Conservation (phyloP, 2,797 vertebrate species). For the Nyctalus aviator region DNA sequence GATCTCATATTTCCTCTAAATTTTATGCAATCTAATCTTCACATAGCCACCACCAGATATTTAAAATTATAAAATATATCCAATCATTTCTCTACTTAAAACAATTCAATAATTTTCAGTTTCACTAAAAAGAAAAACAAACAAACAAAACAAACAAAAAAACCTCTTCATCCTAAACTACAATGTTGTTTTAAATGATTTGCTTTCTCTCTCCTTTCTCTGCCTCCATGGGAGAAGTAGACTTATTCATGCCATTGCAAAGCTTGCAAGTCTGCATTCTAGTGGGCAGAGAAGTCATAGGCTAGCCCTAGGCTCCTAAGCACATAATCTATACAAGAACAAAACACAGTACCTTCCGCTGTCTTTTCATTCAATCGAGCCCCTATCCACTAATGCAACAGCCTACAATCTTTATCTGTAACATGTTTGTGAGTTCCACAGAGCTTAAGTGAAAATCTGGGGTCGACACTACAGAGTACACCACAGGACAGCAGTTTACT, state of each 20-base stretch:
- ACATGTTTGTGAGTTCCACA: not conserved
- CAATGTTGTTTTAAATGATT: not conserved
- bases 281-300: not conserved
- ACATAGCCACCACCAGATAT: not conserved
- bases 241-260: not conserved
- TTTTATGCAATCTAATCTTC: not conserved
- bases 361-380: not conserved
- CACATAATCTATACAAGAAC: not conserved
- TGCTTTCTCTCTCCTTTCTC: not conserved
- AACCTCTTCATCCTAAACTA: not conserved
- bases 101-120: not conserved
- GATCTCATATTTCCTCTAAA: not conserved
- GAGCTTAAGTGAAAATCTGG: not conserved
- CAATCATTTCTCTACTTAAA: not conserved
- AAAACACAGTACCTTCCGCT: not conserved
- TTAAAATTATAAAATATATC: not conserved
- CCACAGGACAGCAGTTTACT: no score
- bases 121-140: not conserved
- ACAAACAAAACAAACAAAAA: no score
- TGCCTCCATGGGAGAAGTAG: rapidly evolving
- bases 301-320: not conserved
- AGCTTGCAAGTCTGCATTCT: not conserved
- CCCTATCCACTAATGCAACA: not conserved
- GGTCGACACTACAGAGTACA: not conserved
- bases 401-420: not conserved